phyloP scores from a whole-genome alignment of 2,113 vertebrate species.

The Phasianus colchicus region DNA sequence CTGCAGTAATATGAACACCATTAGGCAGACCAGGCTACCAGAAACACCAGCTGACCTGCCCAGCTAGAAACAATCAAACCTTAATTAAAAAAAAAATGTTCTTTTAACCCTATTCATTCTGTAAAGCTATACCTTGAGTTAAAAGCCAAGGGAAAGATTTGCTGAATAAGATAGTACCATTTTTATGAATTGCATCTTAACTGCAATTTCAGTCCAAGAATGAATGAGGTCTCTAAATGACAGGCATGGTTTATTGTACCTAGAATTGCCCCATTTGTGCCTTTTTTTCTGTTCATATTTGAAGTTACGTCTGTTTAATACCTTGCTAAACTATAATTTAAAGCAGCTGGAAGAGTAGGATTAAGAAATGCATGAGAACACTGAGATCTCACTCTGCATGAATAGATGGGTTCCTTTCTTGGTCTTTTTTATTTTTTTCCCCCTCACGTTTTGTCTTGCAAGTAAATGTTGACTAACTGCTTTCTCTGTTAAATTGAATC shows the following conservation, averaged over 20 bases:
- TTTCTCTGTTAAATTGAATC: slow-evolving; percentile 7
- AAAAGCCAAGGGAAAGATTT: slow-evolving; percentile 4
- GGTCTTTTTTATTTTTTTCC: background rate
- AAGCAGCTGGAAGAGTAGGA: slow-evolving; percentile 18
- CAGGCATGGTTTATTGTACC: slow-evolving; percentile 45
- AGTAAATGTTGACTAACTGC: background rate
- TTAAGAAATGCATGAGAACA: slow-evolving; percentile 30
- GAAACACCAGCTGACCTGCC: background rate
- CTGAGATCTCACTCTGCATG: background rate
- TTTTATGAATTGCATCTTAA: slow-evolving; percentile 44
- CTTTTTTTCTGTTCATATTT: slow-evolving; percentile 17
- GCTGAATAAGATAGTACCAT: background rate
- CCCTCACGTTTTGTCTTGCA: background rate
- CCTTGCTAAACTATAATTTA: slow-evolving; percentile 46
- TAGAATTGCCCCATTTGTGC: slow-evolving; percentile 37
- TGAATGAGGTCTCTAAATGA: slow-evolving; percentile 33
- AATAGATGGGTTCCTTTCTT: slow-evolving; percentile 11
- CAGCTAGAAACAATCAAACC: background rate
- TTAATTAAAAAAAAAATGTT: slow-evolving; percentile 12
- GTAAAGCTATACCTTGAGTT: background rate
- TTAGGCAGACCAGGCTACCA: background rate
- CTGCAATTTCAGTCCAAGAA: slow-evolving; percentile 24
- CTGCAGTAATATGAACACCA: background rate
- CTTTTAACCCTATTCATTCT: background rate
- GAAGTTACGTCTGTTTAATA: slow-evolving; percentile 64